Evolutionary conservation across 2,888 invertebrate species (phyloP), one percentile per base, ranked within the genome.

Genomic region (Eucera pruinosa): DNA sequence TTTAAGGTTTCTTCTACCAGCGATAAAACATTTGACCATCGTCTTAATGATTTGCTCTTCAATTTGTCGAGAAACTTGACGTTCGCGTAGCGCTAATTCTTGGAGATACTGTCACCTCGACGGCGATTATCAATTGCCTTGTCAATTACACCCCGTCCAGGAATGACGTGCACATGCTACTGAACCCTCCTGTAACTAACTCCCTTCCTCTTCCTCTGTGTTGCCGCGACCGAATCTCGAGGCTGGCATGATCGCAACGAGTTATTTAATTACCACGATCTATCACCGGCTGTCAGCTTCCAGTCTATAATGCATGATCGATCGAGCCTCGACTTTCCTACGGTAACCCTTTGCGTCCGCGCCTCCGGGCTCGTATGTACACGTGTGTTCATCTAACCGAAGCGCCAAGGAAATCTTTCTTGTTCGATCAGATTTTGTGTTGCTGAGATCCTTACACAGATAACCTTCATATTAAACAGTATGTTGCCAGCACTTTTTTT

Each of bases 261-360:
- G 89, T 91, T 91, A 92, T 91, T 92, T 90, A 91, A 91, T 91
- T 91, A 90, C 89, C 82, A 87, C 88, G 90, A 92, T 91, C 91
- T 89, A 91, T 92, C 91, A 91, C 86, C 84, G 82, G 80, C 83
- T 88, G 91, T 91, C 91, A 87, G 88, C 83, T 84, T 80, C 86
- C 89, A 89, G 88, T 89, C 89, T 90, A 90, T 90, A 90, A 91
- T 89, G 88, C 86, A 90, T 89, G 91, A 91, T 91, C 91, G 91
- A 92, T 90, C 87, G 86, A 79, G 75, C 70, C 80, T 80, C 80
- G 82, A 82, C 81, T 78, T 83, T 73, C 69, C 64, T 70, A 36
- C 71, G 70, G 68, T 80, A 85, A 85, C 83, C 85, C 85, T 85
- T 85, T 85, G 66, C 70, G 67, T 20, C 43, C 55, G 33, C 47